Base-by-base conservation (phyloP, 2,113 vertebrate genomes). In the Trochalopteron elliotii region DNA sequence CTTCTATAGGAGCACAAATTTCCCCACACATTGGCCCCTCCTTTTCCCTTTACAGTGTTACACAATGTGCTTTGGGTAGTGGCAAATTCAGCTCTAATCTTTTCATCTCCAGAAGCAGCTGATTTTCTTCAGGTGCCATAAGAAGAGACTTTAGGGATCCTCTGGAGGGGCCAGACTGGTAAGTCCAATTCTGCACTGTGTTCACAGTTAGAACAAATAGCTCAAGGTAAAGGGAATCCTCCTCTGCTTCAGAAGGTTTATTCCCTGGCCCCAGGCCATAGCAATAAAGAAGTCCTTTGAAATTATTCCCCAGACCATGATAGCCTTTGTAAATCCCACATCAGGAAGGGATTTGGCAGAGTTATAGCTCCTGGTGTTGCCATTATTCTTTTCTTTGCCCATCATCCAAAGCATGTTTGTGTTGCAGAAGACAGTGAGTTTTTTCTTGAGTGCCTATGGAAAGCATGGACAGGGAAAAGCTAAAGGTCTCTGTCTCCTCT, bases 301-400 rank as follows among this genome's bases (percentile, higher is more conserved):
- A 93, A 95, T 87, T 90, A 93, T 80, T 85, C 63, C 71, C 37
- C 47, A 90, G 60, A 77, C 64, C 59, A 49, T 31, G 47, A 91
- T 56, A 96, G 87, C 85, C 68, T 92, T 90, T 75, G 49, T 64
- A 89, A 94, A 95, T 91, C 85, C 75, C 82, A 74, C 68, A 93
- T 88, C 79, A 94, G 90, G 90, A 94, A 65, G 55, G 55, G 85
- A 59, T 93, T 80, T 96, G 90, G 82, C 82, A 93, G 90, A 93
- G 63, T 57, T 72, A 77, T 25, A 83, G 55, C 33, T 24, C 16
- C 65, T 82, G 71, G 35, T 14, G 2, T 60, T 86, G 64, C 49
- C 87, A 71, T 74, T 86, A 44, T 49, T 83, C 83, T 71, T 83
- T 40, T 33, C 69, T 80, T 78, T 93, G 82, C 87, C 83, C 31